Evolutionary conservation across 37 sponge, comb jelly and placozoan species (phyloP), one percentile per base, ranked within the genome.

Genomic region (Ianthella basta): DNA sequence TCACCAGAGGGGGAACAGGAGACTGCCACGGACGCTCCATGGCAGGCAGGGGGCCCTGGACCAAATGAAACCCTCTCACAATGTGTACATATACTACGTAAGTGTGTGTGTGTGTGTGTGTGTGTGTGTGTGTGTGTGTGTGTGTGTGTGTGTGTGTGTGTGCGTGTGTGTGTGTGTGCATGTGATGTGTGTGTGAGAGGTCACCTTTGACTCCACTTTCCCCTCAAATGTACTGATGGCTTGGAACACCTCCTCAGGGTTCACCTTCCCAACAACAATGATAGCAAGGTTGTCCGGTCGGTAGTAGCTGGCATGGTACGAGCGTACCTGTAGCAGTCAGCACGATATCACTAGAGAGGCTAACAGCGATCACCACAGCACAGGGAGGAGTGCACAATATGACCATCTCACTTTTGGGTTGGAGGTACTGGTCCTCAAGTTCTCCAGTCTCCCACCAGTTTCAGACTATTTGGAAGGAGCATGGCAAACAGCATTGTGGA

Each of bases 211-310:
- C 6, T 89, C 13, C 37, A 96, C 86, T 38, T 87, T 94, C 0
- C 94, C 92, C 55, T 96, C 97, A 70, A 96, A 89, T 61, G 75
- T 80, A 2, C 39, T 23, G 18, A 96, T 83, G 53, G 90, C 60
- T 34, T 70, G 30, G 53, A 96, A 94, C 74, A 96, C 56, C 55
- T 85, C 80, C 12, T 91, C 84, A 18, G 88, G 85, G 1, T 88
- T 82, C 41, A 96, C 84, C n/a, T 91, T 86, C 0, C 97, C 97
- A 0, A 85, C 63, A n/a, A 96, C 80, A 23, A 94, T 94, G 25
- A 96, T 75, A 69, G 82, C 69, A 21, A 96, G 83, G 87, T 96
- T 96, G 86, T 94, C 95, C 6, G 95, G 97, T 40, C 95, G 85
- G 80, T 96, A 96, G 91, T 72, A 96, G 14, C 37, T 24, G 12